Conservation (phyloP, 64 coral and sea anemone species). For the Stichodactyla mertensii region DNA sequence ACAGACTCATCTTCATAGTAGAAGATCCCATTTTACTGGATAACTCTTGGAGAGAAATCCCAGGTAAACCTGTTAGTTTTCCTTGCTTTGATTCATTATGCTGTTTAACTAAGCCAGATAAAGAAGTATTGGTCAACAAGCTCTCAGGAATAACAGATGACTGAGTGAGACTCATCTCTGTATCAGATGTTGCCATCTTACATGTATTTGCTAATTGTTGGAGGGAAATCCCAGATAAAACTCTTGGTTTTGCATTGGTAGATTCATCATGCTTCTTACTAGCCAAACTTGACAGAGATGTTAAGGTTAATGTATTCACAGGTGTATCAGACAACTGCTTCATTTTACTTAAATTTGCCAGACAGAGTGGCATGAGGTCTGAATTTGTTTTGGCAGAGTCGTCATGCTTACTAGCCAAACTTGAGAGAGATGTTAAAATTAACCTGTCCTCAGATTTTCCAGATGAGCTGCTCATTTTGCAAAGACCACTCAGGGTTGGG, state of each 20-base stretch:
- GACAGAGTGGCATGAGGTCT: not conserved
- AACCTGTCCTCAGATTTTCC: not conserved
- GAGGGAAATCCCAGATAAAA: not conserved
- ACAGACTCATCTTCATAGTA: not conserved
- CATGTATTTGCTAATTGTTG: not conserved
- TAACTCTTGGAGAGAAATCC: not conserved
- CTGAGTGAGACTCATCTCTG: not conserved
- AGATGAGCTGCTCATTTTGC: not conserved
- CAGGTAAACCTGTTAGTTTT: not conserved
- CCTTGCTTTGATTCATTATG: not conserved
- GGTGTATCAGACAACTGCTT: not conserved
- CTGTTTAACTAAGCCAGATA: conserved; percentile 1
- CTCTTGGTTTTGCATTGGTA: not conserved
- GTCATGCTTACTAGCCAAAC: not conserved
- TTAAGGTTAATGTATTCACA: not conserved
- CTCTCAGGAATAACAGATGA: not conserved
- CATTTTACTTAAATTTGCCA: not conserved
- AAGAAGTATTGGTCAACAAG: not conserved
- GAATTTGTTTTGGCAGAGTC: not conserved
- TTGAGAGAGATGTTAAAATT: not conserved
- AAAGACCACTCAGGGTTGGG: not conserved
- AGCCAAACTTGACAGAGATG: not conserved
- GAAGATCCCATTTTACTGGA: not conserved
- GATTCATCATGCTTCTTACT: not conserved
- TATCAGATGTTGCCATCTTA: not conserved